Conservation (phyloP, 2,888 invertebrate genomes). For the Nephrotoma guestfalica region DNA sequence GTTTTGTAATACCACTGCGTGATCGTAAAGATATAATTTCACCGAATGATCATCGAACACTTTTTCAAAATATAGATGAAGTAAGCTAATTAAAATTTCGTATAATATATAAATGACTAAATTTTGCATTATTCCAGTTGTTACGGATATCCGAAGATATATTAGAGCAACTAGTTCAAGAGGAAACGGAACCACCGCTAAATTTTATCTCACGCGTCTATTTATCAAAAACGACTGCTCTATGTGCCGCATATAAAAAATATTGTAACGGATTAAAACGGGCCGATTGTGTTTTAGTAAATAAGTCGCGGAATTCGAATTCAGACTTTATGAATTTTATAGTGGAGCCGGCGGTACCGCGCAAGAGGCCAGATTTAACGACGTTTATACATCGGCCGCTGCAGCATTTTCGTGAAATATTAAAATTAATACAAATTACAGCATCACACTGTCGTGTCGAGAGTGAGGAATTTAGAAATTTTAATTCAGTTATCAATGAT, state of each 20-base stretch:
- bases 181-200: conserved; percentile 57
- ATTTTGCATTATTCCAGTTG: conserved; percentile 37
- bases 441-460: conserved; percentile 31
- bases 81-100: conserved; percentile 29
- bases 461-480: conserved; percentile 32
- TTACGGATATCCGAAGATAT: conserved; percentile 62
- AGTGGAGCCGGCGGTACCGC: conserved; percentile 65
- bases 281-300: conserved; percentile 72
- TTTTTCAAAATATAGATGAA: conserved; percentile 79
- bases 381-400: conserved; percentile 71
- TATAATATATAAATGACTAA: not conserved
- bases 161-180: conserved; percentile 54
- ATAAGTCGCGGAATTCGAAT: conserved; percentile 56
- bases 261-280: conserved; percentile 73
- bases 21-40: conserved; percentile 64
- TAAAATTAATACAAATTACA: conserved; percentile 42
- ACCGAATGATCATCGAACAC: conserved; percentile 57
- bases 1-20: conserved; percentile 59
- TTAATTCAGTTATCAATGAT: conserved; percentile 29
- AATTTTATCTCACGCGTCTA: conserved; percentile 55
- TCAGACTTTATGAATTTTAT: conserved; percentile 68
- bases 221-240: conserved; percentile 53
- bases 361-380: conserved; percentile 70
- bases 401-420: conserved; percentile 58
- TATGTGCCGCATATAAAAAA: conserved; percentile 63